Base-by-base conservation (phyloP, 2,797 vertebrate species). In the Streptopelia turtur region DNA sequence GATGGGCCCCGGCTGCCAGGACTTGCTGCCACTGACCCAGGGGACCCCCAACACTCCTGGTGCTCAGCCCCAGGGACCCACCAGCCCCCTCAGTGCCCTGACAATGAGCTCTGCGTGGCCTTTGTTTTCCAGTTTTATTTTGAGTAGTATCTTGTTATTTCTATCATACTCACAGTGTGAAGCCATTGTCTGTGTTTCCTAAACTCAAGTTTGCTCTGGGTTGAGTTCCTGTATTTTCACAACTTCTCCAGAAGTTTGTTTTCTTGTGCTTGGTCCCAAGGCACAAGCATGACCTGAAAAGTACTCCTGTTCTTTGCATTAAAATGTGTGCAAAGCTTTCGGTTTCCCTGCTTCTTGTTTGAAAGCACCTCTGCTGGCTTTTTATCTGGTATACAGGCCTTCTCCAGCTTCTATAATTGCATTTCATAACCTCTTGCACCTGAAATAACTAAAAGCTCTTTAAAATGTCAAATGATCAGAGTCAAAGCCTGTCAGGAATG, bases 381-480 rank as follows among this genome's bases (percentile, higher is more conserved):
- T 92, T 82, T 83, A 45, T 80, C 75, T 70, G 52, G 28, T 77
- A 37, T 77, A 63, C 64, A 80, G 88, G 43, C 56, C 63, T 87
- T 52, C 61, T 92, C 55, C 86, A 93, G 39, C 74, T 94, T 68
- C 56, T 77, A 1, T 89, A 92, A 87, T 94, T 95, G 49, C 56
- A 53, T 92, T 93, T 90, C 64, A 66, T 92, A 90, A 90, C 63
- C 66, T 87, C 21, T 53, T 4, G 5, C 84, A 90, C 63, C 93
- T 90, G 77, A 85, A 95, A 84, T 84, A 93, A 87, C 80, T 84
- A 84, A 93, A 94, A 94, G 88, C 94, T 87, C 74, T 92, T 94
- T 84, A 95, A 90, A 94, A 92, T 83, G 86, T 89, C 86, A 95
- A 76, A 89, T 82, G 77, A 95, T 70, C 66, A 33, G 77, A 86